Conservation (phyloP, 2,797 vertebrate genomes). For the Aselliscus stoliczkanus region DNA sequence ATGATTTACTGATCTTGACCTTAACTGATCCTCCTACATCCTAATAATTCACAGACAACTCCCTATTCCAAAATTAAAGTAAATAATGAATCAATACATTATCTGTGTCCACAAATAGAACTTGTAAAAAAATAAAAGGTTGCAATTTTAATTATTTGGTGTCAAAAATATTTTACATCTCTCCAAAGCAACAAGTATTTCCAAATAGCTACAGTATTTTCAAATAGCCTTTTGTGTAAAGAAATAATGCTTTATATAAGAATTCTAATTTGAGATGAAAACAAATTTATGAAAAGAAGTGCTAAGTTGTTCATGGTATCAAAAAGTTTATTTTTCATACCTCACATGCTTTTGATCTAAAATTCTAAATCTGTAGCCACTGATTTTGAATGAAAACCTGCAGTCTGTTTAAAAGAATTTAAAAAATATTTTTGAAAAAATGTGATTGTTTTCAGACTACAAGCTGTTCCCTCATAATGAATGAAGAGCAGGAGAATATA, state of each 20-base stretch:
- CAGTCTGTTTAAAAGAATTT: not conserved
- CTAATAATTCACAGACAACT: slow-evolving; percentile 22
- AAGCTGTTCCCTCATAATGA: not conserved
- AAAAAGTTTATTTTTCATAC: not conserved
- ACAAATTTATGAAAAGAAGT: slow-evolving; percentile 1
- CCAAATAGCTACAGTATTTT: not conserved
- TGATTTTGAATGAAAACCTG: not conserved
- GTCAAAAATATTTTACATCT: slow-evolving; percentile 20
- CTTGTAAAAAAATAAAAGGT: not conserved
- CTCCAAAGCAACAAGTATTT: slow-evolving; percentile 1
- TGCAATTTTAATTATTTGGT: slow-evolving; percentile 40
- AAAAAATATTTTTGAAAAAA: not conserved
- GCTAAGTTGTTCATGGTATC: not conserved
- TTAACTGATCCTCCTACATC: not conserved
- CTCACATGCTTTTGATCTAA: not conserved
- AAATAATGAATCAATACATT: slow-evolving; percentile 20
- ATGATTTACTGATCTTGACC: not conserved
- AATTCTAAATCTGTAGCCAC: not conserved
- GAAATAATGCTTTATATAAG: not conserved
- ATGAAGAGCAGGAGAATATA: not conserved
- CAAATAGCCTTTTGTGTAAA: not conserved
- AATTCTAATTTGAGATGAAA: slow-evolving; percentile 39
- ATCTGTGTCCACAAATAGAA: slow-evolving; percentile 18
- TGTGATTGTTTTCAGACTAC: not conserved
- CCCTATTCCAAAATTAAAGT: slow-evolving; percentile 26